These are phyloP conservation scores for Epizoanthus illoricatus DNA, from an alignment of 92 coral and sea anemone genomes.

Conservation along the genomic window DNA sequence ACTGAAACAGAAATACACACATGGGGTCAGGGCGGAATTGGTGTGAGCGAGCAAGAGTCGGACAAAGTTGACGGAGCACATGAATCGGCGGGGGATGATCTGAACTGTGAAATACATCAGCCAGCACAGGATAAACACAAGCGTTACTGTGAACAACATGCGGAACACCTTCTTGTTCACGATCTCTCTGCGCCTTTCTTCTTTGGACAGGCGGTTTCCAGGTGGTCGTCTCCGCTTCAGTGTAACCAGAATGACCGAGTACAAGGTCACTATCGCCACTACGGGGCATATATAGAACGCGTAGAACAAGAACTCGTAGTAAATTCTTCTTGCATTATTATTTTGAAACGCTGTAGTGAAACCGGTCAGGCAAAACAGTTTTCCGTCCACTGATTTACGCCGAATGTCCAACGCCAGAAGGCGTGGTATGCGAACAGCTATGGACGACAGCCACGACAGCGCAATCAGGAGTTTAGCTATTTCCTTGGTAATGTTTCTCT, in stretches of 20 bases:
- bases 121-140: constrained; percentile 24
- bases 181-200: constrained; percentile 6
- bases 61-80: constrained; percentile 14
- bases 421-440: constrained; percentile 9
- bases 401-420: constrained; percentile 18
- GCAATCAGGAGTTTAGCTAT: neutral
- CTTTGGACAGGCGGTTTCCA: neutral
- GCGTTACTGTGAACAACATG: constrained; percentile 21
- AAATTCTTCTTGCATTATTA: neutral
- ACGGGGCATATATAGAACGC: constrained; percentile 12
- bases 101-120: constrained; percentile 24
- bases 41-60: constrained; percentile 28
- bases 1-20: constrained; percentile 10
- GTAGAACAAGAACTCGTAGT: constrained; percentile 15
- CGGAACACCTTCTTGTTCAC: constrained; percentile 26
- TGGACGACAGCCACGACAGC: constrained; percentile 2
- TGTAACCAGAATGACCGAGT: constrained; percentile 6
- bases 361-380: constrained; percentile 15
- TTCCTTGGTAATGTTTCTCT: constrained; percentile 18
- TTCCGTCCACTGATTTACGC: neutral
- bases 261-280: neutral
- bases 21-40: constrained; percentile 18
- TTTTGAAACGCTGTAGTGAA: neutral
- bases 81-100: neutral
- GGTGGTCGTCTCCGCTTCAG: constrained; percentile 5